A percentile compares a stretch with the other conserved stretches of the same genome.
Conservation (phyloP, 2,113 vertebrate species). For the Dromas ardeola region DNA sequence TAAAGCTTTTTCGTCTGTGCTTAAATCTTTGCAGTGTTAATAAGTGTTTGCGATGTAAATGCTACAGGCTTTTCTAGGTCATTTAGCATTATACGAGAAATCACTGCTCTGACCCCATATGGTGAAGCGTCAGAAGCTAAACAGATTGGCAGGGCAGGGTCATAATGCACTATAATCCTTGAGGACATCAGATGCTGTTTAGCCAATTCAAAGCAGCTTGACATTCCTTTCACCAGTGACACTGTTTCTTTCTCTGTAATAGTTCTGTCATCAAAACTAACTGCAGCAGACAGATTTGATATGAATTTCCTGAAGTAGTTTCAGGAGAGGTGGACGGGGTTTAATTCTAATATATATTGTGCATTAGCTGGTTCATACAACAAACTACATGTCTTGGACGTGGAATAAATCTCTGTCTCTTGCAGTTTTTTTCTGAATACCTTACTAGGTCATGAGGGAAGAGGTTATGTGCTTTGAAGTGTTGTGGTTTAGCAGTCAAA, state of each 20-base stretch:
- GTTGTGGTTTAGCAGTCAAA: neutral
- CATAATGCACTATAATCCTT: slow-evolving; percentile 67
- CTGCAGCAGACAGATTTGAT: slow-evolving; percentile 41
- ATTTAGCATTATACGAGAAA: slow-evolving; percentile 66
- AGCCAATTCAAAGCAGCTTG: slow-evolving; percentile 68
- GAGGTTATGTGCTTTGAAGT: neutral
- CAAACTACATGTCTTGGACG: neutral
- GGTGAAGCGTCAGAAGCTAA: slow-evolving; percentile 70
- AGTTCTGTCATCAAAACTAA: slow-evolving; percentile 63
- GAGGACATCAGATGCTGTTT: slow-evolving; percentile 69
- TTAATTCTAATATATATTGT: slow-evolving; percentile 46
- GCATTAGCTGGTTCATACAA: neutral
- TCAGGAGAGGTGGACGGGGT: slow-evolving; percentile 30
- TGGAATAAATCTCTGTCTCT: neutral
- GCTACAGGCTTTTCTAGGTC: slow-evolving; percentile 73
- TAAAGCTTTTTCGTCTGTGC: neutral
- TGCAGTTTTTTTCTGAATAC: neutral
- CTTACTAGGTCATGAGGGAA: neutral
- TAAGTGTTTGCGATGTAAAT: slow-evolving; percentile 46
- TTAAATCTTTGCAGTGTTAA: slow-evolving; percentile 1
- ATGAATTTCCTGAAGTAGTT: slow-evolving; percentile 52
- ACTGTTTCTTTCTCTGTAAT: slow-evolving; percentile 63
- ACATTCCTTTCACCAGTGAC: slow-evolving; percentile 70
- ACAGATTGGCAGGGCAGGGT: slow-evolving; percentile 72
- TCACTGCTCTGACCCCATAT: slow-evolving; percentile 68